Percentiles rank a stretch among this genome's conserved stretches.
Conservation (phyloP, 2,113 vertebrate genomes). For the Puntigrus tetrazona region DNA sequence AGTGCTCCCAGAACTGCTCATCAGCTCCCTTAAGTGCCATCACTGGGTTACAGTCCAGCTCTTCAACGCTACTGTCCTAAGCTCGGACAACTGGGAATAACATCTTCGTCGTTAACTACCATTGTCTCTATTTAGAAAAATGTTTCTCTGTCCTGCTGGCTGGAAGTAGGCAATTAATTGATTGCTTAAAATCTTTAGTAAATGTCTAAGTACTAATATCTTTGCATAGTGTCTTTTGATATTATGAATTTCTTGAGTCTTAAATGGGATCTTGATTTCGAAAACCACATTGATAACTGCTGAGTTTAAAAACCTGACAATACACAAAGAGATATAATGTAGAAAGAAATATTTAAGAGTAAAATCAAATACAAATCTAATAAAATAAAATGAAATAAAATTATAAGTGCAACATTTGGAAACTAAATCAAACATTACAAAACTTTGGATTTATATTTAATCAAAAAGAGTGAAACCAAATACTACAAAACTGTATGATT, state of each 20-base stretch:
- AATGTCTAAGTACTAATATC: not conserved
- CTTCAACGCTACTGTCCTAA: slow-evolving; percentile 8
- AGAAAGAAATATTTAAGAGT: not conserved
- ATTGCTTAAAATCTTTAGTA: not conserved
- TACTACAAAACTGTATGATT: too few species aligned
- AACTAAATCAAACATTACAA: too few species aligned
- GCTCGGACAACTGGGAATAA: not conserved
- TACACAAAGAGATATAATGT: not conserved
- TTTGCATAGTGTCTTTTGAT: too few species aligned
- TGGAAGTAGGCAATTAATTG: not conserved
- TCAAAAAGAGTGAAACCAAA: not conserved
- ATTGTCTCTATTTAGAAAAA: not conserved
- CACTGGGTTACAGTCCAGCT: slow-evolving; percentile 27
- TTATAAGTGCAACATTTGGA: not conserved
- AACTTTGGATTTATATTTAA: too few species aligned
- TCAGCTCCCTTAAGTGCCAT: slow-evolving; percentile 13
- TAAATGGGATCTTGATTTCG: not conserved
- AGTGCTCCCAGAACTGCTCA: slow-evolving; percentile 8
- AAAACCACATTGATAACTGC: not conserved
- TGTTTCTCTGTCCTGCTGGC: not conserved
- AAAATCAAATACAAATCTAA: not conserved
- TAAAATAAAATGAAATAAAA: not conserved
- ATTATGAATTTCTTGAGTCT: not conserved
- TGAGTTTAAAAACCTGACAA: not conserved
- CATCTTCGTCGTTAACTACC: not conserved